Base-by-base conservation (phyloP, 30 jellyfish, hydroid and myxozoan species). In the Hydractinia symbiolongicarpus region DNA sequence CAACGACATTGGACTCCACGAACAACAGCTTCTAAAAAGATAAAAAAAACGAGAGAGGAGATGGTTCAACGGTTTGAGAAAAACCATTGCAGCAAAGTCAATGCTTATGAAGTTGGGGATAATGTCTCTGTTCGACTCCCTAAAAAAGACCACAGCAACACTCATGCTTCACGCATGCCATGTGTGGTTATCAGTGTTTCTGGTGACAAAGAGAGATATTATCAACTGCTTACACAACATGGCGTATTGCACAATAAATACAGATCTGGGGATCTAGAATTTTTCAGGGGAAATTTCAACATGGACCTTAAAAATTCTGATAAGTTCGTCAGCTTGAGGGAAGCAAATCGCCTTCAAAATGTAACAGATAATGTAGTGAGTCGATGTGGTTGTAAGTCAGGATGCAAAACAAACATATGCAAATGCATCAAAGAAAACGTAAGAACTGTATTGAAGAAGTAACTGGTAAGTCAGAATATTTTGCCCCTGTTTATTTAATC, bases 31-130 rank as follows among this genome's bases (percentile, higher is more conserved):
- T n/a, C n/a, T n/a, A n/a, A n/a, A n/a, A n/a, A 57, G 68, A 57
- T 9, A 57, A 57, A 57, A n/a, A 57, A 62, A 62, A 50, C 73
- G 30, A 40, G 73, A 62, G 30, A 62, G 30, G 5, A 40, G 9
- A 62, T 62, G 73, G 73, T 62, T 62, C 73, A 50, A 15, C 73
- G 73, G 16, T 62, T 62, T 62, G 73, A 62, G 50, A 62, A 62
- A 50, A 62, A 9, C 7, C 73, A 62, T 50, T 15, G 30, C 50
- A 15, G 50, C 7, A 5, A 62, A 62, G 73, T 62, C 8, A 62
- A 62, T 62, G 16, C 16, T 62, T 74, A 49, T 74, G 21, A 40
- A 49, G 83, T 74, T 74, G 83, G 83, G 49, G 83, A 74, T 70
- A 74, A 74, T 74, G 83, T 51, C 54, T 57, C 61, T 74, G 51